Conservation (phyloP, 2,888 invertebrate genomes). For the Hirtodrosophila confusa region DNA sequence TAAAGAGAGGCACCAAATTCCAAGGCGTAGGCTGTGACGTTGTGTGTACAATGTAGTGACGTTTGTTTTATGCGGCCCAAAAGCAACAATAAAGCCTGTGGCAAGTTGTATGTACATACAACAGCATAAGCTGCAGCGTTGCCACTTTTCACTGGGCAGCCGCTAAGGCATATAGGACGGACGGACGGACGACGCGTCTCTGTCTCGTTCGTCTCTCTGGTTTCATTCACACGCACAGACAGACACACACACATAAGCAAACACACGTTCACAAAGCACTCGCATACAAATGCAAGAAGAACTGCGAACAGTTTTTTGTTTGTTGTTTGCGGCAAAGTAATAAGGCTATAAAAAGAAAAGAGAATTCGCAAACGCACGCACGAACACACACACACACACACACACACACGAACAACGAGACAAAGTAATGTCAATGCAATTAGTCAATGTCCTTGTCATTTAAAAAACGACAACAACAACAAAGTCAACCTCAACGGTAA, state of each 20-base stretch:
- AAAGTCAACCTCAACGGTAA: neutral
- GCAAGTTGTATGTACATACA: slow-evolving; percentile 32
- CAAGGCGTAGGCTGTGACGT: neutral
- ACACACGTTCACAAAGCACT: slow-evolving; percentile 14
- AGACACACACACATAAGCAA: slow-evolving; percentile 8
- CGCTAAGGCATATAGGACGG: slow-evolving; percentile 26
- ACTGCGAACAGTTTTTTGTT: slow-evolving; percentile 37
- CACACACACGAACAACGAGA: slow-evolving; percentile 21
- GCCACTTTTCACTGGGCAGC: slow-evolving; percentile 67
- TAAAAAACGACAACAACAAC: slow-evolving; percentile 17
- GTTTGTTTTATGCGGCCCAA: slow-evolving; percentile 42
- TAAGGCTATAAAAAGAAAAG: slow-evolving; percentile 68
- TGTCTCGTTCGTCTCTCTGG: slow-evolving; percentile 33
- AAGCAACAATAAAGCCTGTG: slow-evolving; percentile 33
- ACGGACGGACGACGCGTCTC: slow-evolving; percentile 25
- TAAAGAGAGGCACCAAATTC: slow-evolving; percentile 6
- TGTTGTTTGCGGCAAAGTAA: slow-evolving; percentile 65
- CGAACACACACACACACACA: slow-evolving; percentile 15
- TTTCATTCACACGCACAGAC: slow-evolving; percentile 67
- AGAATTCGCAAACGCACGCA: slow-evolving; percentile 44
- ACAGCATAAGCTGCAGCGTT: slow-evolving; percentile 59
- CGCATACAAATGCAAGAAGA: slow-evolving; percentile 17
- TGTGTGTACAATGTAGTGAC: slow-evolving; percentile 44
- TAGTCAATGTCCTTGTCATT: slow-evolving; percentile 79
- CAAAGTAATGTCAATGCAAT: slow-evolving; percentile 80